Conservation (phyloP, 2,113 vertebrate genomes). For the Oreocharis arfaki region DNA sequence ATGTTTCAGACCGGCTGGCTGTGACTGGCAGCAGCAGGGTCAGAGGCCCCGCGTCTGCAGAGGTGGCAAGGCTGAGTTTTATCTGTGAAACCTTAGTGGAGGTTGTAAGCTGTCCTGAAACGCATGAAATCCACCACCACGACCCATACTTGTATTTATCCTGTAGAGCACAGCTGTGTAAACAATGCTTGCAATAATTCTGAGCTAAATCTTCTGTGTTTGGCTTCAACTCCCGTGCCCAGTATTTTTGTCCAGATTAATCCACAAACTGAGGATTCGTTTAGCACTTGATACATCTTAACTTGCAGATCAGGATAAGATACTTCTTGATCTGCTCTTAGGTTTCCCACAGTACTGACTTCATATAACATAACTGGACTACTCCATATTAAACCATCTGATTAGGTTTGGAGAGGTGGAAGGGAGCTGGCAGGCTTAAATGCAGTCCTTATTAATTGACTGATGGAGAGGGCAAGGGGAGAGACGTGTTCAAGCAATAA, state of each 20-base stretch:
- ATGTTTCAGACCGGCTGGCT: background rate
- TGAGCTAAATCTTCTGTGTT: background rate
- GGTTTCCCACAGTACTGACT: background rate
- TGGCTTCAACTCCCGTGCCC: rapidly evolving
- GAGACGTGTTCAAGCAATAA: background rate
- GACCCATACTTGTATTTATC: background rate
- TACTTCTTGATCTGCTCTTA: background rate
- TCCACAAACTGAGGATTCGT: background rate
- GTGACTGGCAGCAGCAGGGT: background rate
- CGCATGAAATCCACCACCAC: rapidly evolving
- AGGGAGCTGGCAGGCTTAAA: background rate
- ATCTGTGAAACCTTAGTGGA: background rate
- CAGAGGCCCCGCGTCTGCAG: background rate
- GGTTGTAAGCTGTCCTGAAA: background rate
- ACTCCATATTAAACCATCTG: background rate
- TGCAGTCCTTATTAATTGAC: background rate
- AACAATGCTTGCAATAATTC: background rate
- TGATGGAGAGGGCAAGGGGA: background rate
- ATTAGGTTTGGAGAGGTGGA: background rate
- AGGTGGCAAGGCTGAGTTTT: background rate
- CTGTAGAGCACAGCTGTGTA: background rate
- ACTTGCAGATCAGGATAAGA: background rate
- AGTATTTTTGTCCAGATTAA: background rate
- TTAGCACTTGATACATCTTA: background rate
- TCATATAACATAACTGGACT: background rate